Evolutionary conservation across 1,140 invertebrate genomes (phyloP).

Genomic region (Pseudomyrmex dendroicus): DNA sequence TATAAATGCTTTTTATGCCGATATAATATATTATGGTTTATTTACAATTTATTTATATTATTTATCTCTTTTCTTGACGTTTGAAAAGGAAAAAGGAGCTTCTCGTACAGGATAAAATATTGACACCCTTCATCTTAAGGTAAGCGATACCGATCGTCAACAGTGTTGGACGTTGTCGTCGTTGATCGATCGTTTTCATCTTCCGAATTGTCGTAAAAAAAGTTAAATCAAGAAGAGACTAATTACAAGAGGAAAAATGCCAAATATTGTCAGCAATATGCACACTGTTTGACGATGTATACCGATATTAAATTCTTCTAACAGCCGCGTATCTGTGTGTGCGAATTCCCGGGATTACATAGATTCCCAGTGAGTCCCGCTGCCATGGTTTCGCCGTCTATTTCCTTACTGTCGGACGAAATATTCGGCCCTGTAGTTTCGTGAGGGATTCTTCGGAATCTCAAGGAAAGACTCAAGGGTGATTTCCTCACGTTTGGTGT

Average conservation of each 20-base stretch:
- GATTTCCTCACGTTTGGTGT: conserved; percentile 1
- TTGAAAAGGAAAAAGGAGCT: neutral
- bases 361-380: conserved; percentile 31
- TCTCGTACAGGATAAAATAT: conserved; percentile 27
- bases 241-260: conserved; percentile 21
- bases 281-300: conserved; percentile 47
- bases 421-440: conserved; percentile 24
- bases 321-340: conserved; percentile 38
- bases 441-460: conserved; percentile 44
- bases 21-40: neutral
- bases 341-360: conserved; percentile 45
- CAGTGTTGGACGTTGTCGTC: conserved; percentile 18
- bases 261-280: conserved; percentile 46
- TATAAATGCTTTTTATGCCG: neutral
- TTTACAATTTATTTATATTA: conserved; percentile 1
- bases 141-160: conserved; percentile 38
- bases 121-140: conserved; percentile 27
- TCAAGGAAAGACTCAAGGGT: neutral
- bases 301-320: conserved; percentile 72
- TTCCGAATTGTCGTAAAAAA: neutral
- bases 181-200: conserved; percentile 54
- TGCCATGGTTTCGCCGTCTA: conserved; percentile 54
- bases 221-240: conserved; percentile 52
- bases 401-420: conserved; percentile 30
- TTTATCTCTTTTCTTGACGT: neutral